Base-by-base conservation (phyloP, 2,888 invertebrate genomes). In the Tyria jacobaeae region DNA sequence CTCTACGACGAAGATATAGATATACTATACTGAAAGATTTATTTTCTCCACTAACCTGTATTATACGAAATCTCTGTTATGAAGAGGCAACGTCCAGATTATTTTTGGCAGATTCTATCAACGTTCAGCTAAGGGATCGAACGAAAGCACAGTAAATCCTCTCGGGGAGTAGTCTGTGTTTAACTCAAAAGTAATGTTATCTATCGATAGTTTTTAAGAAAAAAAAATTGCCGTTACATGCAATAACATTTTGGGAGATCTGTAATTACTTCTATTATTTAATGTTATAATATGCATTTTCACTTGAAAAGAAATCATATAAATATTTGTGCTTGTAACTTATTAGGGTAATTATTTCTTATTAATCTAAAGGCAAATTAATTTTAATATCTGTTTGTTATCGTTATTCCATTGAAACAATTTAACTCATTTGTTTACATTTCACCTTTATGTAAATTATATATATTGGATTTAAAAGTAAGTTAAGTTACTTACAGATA, bases 101-200 rank as follows among this genome's bases (percentile, higher is more conserved):
- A 77, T 68, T 75, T 77, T 77, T 76, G 73, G 64, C 70, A 70
- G 63, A 67, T 66, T 66, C 78, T 72, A 59, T 66, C 56, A 61
- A 70, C 75, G 62, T 77, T 76, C 73, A 59, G 61, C 61, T 65
- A 57, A 70, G 70, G 70, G 73, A 62, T 75, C 56, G 48, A 55
- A 47, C 68, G 75, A 69, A 77, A 76, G 78, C 58, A 55, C 64
- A 69, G 54, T 67, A 64, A 76, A 76, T 68, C 78, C 70, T 68
- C 62, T 64, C 51, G 39, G 52, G 24, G 48, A 37, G 64, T 63
- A n/a, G n/a, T n/a, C n/a, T 65, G 65, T 68, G 35, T 68, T 70
- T 72, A 75, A 77, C 72, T 67, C 65, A 61, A 25, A 56, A 66
- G 65, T 77, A 68, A 75, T 72, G 65, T 65, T 60, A 60, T 67